Evolutionary conservation across 2,888 invertebrate genomes (phyloP).

Genomic region (Zhuqinia jingwanae): DNA sequence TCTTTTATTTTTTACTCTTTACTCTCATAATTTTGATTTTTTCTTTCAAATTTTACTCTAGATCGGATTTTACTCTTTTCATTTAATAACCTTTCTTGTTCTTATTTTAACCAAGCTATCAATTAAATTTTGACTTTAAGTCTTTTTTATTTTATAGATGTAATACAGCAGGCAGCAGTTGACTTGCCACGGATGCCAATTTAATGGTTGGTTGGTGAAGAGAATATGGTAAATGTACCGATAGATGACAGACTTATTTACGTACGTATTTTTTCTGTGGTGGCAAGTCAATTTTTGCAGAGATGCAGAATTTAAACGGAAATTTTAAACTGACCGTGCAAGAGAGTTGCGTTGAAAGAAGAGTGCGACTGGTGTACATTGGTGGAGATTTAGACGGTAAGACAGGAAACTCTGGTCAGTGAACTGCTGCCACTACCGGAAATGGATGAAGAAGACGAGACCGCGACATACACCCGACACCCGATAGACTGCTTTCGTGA

Average conservation of each 20-base stretch:
- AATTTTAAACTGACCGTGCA: constrained; percentile 45
- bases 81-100: no score
- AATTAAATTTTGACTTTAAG: no score
- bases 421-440: neutral
- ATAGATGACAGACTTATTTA: no score
- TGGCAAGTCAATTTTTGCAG: no score
- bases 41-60: neutral
- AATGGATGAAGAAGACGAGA: neutral
- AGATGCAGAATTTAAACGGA: constrained; percentile 30
- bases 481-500: no score
- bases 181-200: neutral
- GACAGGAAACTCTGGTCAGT: neutral
- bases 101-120: no score
- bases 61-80: no score
- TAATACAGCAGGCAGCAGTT: neutral
- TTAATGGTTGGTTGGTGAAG: no score
- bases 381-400: neutral
- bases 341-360: neutral
- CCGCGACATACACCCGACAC: neutral
- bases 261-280: no score
- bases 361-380: no score
- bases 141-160: neutral
- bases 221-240: no score
- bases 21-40: neutral
- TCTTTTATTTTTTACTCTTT: neutral